Base-by-base conservation (phyloP, 2,113 vertebrate species). In the Chloebia gouldiae region DNA sequence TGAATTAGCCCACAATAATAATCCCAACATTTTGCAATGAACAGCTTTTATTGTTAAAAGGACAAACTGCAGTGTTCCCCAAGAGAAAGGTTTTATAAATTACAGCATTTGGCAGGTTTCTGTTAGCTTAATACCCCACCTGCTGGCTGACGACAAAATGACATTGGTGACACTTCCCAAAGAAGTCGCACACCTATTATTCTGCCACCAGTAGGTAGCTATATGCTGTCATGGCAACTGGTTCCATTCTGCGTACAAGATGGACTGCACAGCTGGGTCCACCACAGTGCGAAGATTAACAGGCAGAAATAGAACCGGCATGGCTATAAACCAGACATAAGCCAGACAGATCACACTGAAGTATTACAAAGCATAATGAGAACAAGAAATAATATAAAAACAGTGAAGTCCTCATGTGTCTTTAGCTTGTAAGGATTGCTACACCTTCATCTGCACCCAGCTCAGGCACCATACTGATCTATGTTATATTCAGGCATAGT, bases 61-160 rank as follows among this genome's bases (percentile, higher is more conserved):
- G 40, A 21, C 53, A 63, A 61, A 20, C 61, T 1, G 4, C 4
- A 40, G 63, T 4, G 22, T 8, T 86, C 17, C 37, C 18, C 13
- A 40, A 83, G 47, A 77, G 13, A 60, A 88, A 13, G 6, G 1
- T 4, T 63, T 89, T 70, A 31, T 1, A 63, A 84, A 85, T 80
- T 11, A n/a, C 24, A 49, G 1, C 4, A 40, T 78, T 70, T 37
- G 39, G 35, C 33, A 53, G 45, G 59, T 5, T 96, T 96, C 95
- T 94, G 88, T 97, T 96, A 92, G 90, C 90, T 95, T 96, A 88
- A 97, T 30, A 60, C 96, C 76, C 97, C 97, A 97, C 92, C 97
- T 97, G 93, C 97, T 95, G 96, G 96, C 83, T 89, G 72, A 77
- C 4, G 33, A 64, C 87, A 92, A 92, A 56, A 88, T 88, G 90